Percentiles rank a stretch among this genome's conserved stretches.
Conservation (phyloP, 92 coral and sea anemone genomes). For the Umimayanthus kanabou region DNA sequence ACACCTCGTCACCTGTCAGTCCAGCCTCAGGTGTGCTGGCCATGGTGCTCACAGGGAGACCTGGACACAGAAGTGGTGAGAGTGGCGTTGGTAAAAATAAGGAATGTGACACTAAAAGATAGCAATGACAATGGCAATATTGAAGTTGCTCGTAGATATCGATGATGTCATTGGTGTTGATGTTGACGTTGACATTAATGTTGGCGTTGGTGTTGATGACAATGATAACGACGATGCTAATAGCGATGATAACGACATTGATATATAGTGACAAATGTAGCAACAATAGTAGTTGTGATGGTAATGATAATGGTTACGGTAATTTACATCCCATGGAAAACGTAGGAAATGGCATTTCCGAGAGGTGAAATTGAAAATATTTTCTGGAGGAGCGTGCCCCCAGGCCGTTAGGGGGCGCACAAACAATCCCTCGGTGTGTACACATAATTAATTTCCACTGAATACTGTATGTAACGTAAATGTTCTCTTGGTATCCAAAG, state of each 20-base stretch:
- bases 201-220: not conserved
- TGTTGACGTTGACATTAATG: not conserved
- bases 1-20: slow-evolving; percentile 10
- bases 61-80: not conserved
- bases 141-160: not conserved
- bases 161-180: not conserved
- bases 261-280: not conserved
- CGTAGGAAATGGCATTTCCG: too few species aligned
- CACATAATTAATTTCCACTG: too few species aligned
- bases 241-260: not conserved
- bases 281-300: not conserved
- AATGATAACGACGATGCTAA: not conserved
- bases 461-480: too few species aligned
- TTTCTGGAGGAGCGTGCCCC: too few species aligned
- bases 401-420: too few species aligned
- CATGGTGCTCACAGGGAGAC: not conserved
- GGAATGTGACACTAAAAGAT: not conserved
- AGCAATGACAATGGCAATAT: not conserved
- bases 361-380: too few species aligned
- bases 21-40: not conserved
- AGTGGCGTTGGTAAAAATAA: not conserved
- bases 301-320: not conserved
- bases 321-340: too few species aligned
- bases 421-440: too few species aligned
- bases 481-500: too few species aligned